Evolutionary conservation across 2,113 vertebrate genomes (phyloP), one percentile per base, ranked within the genome.

Genomic region (Lucifuga dentata): DNA sequence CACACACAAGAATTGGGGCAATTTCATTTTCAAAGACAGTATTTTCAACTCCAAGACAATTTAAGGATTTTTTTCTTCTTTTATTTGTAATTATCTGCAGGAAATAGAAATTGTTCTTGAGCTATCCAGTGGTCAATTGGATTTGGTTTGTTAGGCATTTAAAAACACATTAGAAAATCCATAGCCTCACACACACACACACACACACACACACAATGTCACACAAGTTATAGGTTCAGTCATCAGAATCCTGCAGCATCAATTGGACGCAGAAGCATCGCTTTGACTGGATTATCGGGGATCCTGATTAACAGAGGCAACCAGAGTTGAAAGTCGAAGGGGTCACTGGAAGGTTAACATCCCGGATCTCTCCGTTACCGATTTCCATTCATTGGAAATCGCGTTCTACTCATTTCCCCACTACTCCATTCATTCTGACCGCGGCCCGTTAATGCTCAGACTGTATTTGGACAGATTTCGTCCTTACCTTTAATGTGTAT

Each of bases 291-390:
- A 88, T 81, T 81, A 88, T 56, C 19, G 64, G 58, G 56, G 65
- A 82, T 84, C 32, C 57, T 76, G 73, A 87, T 84, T 48, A 80
- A 57, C 40, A 44, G 75, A 72, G 60, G 83, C 88, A 81, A 33
- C 62, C 57, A 68, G 80, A 81, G 80, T 86, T 80, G 66, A 90
- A 71, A 86, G 86, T 76, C 83, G 80, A 86, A 63, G 41, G 73
- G 88, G 86, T 89, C 83, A 89, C 23, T 2, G 58, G 12, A 50
- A 72, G 89, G 86, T 79, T 76, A 88, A 8, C 66, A 36, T 17
- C 60, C 51, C 19, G 29, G 45, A 57, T 62, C 40, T 11, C 24
- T 53, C 56, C 44, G 13, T 82, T 60, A 44, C 23, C 10, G 41
- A 51, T 60, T 57, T 50, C 17, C 35, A 13, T 4, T n/a, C 26